Percentiles rank a stretch among this genome's conserved stretches.
Evolutionary conservation across 2,888 invertebrate species (phyloP).

Genomic region (Palloptera scutellata): DNA sequence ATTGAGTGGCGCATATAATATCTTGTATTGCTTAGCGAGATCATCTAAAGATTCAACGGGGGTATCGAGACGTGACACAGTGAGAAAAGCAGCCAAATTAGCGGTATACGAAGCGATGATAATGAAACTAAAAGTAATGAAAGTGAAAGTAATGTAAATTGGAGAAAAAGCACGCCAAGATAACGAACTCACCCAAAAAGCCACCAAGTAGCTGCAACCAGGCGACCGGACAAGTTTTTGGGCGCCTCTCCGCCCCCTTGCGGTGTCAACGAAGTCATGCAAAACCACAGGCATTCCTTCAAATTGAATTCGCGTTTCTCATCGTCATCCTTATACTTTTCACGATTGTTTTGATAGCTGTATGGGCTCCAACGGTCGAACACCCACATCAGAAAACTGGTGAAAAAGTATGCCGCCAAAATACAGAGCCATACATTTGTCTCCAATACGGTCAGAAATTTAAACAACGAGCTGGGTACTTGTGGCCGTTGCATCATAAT

Average conservation of each 20-base stretch:
- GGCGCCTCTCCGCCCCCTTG: constrained; percentile 96
- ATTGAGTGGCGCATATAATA: constrained; percentile 91
- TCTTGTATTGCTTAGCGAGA: constrained; percentile 93
- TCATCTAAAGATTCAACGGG: constrained; percentile 94
- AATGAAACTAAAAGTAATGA: constrained; percentile 76
- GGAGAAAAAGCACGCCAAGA: neutral
- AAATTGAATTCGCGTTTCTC: constrained; percentile 94
- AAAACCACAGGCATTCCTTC: constrained; percentile 98
- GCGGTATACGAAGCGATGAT: constrained; percentile 99
- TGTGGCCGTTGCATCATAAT: constrained; percentile 93
- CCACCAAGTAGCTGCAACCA: constrained; percentile 99
- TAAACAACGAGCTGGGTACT: constrained; percentile 91
- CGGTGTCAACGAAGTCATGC: constrained; percentile 97
- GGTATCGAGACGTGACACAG: constrained; percentile 90
- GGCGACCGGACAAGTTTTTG: constrained; percentile 91
- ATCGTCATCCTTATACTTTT: constrained; percentile 90
- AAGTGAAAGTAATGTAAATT: neutral
- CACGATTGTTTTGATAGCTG: constrained; percentile 93
- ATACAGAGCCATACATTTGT: constrained; percentile 97
- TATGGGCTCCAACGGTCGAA: constrained; percentile 98
- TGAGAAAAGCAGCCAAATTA: constrained; percentile 95
- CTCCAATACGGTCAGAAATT: constrained; percentile 95
- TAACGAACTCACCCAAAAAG: constrained; percentile 77
- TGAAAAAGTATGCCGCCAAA: constrained; percentile 92
- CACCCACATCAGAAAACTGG: constrained; percentile 92